Evolutionary conservation across 2,888 invertebrate genomes (phyloP).

Genomic region (Campoplex nolae): DNA sequence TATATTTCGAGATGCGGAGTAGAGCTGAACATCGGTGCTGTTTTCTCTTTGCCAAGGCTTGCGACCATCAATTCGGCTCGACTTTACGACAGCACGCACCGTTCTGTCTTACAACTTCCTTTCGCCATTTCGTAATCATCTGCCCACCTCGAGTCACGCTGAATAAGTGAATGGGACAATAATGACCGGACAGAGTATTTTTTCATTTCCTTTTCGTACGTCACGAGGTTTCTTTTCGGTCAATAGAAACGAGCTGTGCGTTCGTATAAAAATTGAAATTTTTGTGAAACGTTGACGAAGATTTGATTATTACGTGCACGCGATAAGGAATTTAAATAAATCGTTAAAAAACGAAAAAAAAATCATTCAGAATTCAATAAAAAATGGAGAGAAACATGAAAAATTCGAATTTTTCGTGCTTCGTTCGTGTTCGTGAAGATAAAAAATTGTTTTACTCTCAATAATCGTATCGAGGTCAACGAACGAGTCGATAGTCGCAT

Average conservation of each 20-base stretch:
- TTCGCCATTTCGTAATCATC: conserved; percentile 50
- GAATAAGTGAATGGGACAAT: conserved; percentile 49
- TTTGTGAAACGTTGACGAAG: not conserved
- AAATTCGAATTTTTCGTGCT: not conserved
- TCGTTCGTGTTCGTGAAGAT: not conserved
- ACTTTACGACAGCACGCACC: conserved; percentile 59
- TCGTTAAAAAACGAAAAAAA: not conserved
- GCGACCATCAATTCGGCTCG: conserved; percentile 69
- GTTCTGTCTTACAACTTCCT: conserved; percentile 58
- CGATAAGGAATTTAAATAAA: not conserved
- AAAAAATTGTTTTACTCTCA: not conserved
- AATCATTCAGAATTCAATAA: accelerated
- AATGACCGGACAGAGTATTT: conserved; percentile 43
- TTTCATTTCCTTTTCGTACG: conserved; percentile 8
- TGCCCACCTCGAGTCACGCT: conserved; percentile 11
- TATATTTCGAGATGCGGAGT: conserved; percentile 71
- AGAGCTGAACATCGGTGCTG: conserved; percentile 28
- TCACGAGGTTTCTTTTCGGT: not conserved
- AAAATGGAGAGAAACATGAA: not conserved
- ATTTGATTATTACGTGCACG: not conserved
- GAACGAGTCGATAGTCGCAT: not conserved
- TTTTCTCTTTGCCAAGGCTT: conserved; percentile 69
- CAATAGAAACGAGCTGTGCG: not conserved
- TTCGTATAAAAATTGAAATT: not conserved
- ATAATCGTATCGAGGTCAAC: not conserved